Evolutionary conservation across 2,113 vertebrate species (phyloP).

Genomic region (Anguilla rostrata): DNA sequence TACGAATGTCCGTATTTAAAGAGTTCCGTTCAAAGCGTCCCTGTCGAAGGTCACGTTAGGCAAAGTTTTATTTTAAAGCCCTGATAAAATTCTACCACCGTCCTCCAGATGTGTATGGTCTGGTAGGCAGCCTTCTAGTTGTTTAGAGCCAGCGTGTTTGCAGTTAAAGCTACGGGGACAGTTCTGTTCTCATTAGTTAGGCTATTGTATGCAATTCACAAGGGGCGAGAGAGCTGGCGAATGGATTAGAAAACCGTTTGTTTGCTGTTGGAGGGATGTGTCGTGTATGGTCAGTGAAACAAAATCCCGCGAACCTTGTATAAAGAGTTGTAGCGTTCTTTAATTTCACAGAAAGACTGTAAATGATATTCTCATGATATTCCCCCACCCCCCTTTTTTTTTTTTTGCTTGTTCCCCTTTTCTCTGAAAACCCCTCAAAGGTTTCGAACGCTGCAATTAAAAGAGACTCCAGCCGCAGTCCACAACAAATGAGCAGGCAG

Average conservation of each 20-base stretch:
- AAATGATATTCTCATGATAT: constrained; percentile 22
- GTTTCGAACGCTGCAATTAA: constrained; percentile 40
- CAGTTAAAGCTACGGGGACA: not conserved
- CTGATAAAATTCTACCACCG: not conserved
- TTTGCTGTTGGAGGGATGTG: not conserved
- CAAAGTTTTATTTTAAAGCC: not conserved
- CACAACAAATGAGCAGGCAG: constrained; percentile 49
- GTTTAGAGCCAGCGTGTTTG: not conserved
- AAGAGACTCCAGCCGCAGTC: constrained; percentile 46
- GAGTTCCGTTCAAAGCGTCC: not conserved
- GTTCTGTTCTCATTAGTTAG: not conserved
- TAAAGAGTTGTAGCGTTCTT: constrained; percentile 11
- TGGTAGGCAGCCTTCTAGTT: not conserved
- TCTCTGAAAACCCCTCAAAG: constrained; percentile 24
- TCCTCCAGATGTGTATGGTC: not conserved
- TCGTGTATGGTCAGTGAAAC: constrained; percentile 8
- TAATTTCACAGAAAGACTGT: constrained; percentile 13
- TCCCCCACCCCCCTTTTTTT: not conserved
- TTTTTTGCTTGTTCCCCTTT: constrained; percentile 30
- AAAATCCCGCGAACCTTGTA: constrained; percentile 12
- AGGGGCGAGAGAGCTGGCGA: not conserved
- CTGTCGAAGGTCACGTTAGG: not conserved
- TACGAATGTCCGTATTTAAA: not conserved
- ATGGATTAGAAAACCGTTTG: not conserved
- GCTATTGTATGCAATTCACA: not conserved